phyloP scores from a whole-genome alignment of 2,113 vertebrate genomes.

The Physeter macrocephalus region DNA sequence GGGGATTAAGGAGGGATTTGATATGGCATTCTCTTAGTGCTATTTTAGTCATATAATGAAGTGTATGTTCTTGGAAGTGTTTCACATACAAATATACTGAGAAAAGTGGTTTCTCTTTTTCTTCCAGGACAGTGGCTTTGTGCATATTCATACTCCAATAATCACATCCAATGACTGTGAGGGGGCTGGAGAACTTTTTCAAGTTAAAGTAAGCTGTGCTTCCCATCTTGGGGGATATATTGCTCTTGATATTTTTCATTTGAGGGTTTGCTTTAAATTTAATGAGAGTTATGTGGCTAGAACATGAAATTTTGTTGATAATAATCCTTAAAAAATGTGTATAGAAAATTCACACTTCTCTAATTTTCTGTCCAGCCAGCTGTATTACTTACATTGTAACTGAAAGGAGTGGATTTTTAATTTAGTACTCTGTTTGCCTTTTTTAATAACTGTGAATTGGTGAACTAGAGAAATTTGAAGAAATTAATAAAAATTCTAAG shows the following conservation, averaged over 20 bases:
- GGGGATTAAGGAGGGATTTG: background rate
- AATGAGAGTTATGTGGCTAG: background rate
- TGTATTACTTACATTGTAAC: background rate
- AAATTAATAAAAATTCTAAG: slow-evolving; percentile 13
- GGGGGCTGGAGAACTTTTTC: slow-evolving; percentile 95
- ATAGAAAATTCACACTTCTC: background rate
- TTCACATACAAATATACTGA: background rate
- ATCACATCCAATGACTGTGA: slow-evolving; percentile 99
- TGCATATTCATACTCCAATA: slow-evolving; percentile 94
- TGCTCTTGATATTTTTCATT: background rate
- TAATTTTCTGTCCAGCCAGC: background rate
- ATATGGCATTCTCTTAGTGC: background rate
- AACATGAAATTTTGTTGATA: background rate
- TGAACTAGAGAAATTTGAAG: background rate
- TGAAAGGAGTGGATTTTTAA: background rate
- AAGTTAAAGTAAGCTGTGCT: slow-evolving; percentile 85
- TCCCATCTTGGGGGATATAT: background rate
- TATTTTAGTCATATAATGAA: background rate
- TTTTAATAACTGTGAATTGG: background rate
- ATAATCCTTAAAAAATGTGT: background rate
- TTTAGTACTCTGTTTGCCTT: background rate
- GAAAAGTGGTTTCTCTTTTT: slow-evolving; percentile 40
- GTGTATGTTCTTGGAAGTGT: slow-evolving; percentile 3
- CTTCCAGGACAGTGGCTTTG: slow-evolving; percentile 86
- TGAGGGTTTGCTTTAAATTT: slow-evolving; percentile 13